Percentiles rank a stretch among this genome's conserved stretches.
Evolutionary conservation across 2,797 vertebrate genomes (phyloP).

Genomic region (Fistularia commersonii): DNA sequence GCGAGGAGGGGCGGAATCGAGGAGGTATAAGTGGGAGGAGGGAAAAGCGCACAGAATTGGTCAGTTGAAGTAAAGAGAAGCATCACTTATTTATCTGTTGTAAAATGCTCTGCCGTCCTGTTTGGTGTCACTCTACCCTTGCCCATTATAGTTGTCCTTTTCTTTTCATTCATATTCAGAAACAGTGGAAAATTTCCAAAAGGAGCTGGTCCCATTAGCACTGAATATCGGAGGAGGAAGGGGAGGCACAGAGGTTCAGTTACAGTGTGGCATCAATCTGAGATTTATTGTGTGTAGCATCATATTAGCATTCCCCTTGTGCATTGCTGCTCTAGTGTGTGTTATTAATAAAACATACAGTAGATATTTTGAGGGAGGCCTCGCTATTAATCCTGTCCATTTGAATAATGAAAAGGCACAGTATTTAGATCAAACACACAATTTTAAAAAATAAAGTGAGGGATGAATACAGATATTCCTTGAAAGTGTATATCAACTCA

Average conservation of each 20-base stretch:
- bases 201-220: constrained; percentile 4
- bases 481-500: no score
- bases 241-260: constrained; percentile 44
- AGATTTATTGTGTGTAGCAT: constrained; percentile 39
- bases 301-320: constrained; percentile 63
- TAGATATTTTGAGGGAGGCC: constrained; percentile 37
- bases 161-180: constrained; percentile 18
- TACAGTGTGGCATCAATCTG: constrained; percentile 43
- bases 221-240: constrained; percentile 13
- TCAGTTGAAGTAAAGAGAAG: constrained; percentile 15
- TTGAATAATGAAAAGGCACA: not conserved
- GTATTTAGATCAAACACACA: not conserved
- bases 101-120: constrained; percentile 43
- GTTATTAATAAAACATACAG: constrained; percentile 64
- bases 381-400: constrained; percentile 32
- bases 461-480: no score
- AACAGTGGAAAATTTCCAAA: constrained; percentile 4
- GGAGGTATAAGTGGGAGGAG: constrained; percentile 33
- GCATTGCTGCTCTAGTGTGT: constrained; percentile 30
- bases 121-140: constrained; percentile 4
- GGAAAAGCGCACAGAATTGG: constrained; percentile 14
- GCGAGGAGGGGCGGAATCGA: constrained; percentile 34
- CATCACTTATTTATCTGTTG: constrained; percentile 72
- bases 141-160: constrained; percentile 4
- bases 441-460: no score